A percentile compares a stretch with the other conserved stretches of the same genome.
Evolutionary conservation across 2,797 vertebrate species (phyloP).

Genomic region (Tragopan temminckii): DNA sequence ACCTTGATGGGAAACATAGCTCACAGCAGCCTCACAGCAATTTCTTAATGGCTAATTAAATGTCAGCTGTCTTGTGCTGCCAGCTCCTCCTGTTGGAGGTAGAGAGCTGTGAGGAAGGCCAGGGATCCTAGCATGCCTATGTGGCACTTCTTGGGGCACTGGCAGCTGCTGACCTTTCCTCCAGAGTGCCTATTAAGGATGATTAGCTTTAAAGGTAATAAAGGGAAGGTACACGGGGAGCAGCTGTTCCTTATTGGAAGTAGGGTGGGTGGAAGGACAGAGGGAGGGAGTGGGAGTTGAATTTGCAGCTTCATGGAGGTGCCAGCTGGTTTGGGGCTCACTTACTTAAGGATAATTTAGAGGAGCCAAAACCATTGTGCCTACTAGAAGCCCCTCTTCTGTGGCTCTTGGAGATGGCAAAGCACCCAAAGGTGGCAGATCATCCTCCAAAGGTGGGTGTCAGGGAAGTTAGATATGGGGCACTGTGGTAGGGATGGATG

Average conservation of each 20-base stretch:
- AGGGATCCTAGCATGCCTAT: fast-evolving
- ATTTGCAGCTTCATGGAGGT: not conserved
- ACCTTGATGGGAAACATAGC: fast-evolving
- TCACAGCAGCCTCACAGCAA: fast-evolving
- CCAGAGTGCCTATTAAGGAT: fast-evolving
- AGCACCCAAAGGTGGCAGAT: fast-evolving
- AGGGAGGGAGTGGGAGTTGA: not conserved
- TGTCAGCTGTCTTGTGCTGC: not conserved
- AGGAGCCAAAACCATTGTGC: fast-evolving
- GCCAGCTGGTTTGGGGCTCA: fast-evolving
- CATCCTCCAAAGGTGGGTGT: fast-evolving
- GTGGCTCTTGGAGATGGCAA: not conserved
- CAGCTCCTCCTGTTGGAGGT: fast-evolving
- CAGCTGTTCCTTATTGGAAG: not conserved
- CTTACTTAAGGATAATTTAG: fast-evolving
- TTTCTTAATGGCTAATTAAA: not conserved
- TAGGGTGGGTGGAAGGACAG: fast-evolving
- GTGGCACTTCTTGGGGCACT: fast-evolving
- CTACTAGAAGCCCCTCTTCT: not conserved
- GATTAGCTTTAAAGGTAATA: not conserved
- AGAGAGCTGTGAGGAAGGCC: not conserved
- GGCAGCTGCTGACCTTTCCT: not conserved
- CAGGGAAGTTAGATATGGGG: fast-evolving
- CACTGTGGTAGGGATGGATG: fast-evolving
- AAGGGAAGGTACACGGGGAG: not conserved